Conservation (phyloP, 2,113 vertebrate species). For the Crotalus viridis region DNA sequence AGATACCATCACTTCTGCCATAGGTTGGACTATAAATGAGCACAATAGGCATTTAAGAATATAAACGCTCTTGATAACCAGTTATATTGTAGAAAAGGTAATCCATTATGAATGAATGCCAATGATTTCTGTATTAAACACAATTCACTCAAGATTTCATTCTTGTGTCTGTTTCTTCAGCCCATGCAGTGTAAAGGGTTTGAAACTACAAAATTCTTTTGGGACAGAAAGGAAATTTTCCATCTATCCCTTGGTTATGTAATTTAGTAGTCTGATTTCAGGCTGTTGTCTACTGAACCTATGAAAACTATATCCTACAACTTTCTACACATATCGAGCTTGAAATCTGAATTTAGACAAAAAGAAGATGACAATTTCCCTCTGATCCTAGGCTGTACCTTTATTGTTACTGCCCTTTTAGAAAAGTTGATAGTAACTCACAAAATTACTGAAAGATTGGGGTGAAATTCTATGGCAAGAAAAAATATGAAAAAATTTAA, state of each 20-base stretch:
- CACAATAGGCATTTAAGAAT: neutral
- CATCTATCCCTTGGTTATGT: neutral
- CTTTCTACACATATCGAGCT: neutral
- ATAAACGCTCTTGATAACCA: neutral
- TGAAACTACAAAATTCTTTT: neutral
- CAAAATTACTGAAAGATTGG: neutral
- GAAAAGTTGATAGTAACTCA: neutral
- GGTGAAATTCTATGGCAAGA: no score
- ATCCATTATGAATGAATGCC: neutral
- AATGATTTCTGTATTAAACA: neutral
- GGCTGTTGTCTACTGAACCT: neutral
- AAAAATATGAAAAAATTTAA: no score
- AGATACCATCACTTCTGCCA: neutral
- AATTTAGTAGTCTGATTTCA: neutral
- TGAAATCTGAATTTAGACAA: neutral
- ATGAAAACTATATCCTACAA: neutral
- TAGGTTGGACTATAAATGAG: neutral
- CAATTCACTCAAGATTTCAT: neutral
- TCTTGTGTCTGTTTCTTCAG: neutral
- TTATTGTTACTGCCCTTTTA: neutral
- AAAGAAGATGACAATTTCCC: neutral
- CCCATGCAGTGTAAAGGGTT: neutral
- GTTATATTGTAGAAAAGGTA: neutral
- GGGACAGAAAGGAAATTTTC: neutral
- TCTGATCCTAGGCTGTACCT: neutral